These are phyloP conservation scores for Sander vitreus DNA, from an alignment of 2,113 vertebrate species.

Conservation along the genomic window DNA sequence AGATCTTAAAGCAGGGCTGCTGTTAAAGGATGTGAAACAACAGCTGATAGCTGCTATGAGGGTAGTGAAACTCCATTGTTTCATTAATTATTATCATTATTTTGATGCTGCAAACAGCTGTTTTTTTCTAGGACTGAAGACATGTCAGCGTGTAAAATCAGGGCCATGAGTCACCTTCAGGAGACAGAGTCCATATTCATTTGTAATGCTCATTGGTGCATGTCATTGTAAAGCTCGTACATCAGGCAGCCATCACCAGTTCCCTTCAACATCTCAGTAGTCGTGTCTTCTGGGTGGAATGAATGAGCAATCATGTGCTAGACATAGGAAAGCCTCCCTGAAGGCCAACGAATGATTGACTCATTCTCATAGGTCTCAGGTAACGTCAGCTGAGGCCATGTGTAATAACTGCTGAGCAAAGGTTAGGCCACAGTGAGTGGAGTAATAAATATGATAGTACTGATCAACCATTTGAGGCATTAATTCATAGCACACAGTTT, in stretches of 20 bases:
- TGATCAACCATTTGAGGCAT: background rate
- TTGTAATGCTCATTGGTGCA: background rate
- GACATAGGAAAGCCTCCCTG: slow-evolving; percentile 9
- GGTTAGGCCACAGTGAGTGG: background rate
- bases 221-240: background rate
- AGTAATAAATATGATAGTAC: background rate
- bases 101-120: background rate
- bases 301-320: slow-evolving; percentile 26
- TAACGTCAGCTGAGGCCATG: background rate
- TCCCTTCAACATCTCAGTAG: background rate
- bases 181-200: too few species aligned
- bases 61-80: background rate
- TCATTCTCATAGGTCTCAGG: background rate
- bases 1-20: background rate
- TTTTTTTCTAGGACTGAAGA: background rate
- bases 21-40: background rate
- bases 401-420: background rate
- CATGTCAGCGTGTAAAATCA: too few species aligned
- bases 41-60: background rate
- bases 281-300: background rate
- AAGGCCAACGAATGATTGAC: slow-evolving; percentile 7
- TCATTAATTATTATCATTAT: background rate
- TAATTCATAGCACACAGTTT: background rate
- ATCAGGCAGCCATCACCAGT: background rate
- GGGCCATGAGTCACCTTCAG: too few species aligned